These are phyloP conservation scores for Psilanteris sp. DNA, from an alignment of 1,140 invertebrate genomes.

Conservation along the genomic window DNA sequence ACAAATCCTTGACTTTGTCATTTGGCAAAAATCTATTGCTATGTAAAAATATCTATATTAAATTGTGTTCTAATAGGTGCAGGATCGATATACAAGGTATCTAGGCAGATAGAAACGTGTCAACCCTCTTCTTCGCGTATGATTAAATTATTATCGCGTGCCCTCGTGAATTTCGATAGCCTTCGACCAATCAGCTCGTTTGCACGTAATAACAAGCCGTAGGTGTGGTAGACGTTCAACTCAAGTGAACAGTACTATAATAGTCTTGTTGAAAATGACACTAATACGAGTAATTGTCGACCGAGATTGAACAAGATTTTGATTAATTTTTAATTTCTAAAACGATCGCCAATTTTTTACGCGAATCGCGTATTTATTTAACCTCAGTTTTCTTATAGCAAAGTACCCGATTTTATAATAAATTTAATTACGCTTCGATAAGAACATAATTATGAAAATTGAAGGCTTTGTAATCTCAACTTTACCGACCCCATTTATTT, in stretches of 20 bases:
- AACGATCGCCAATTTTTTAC: too few relatives aligned
- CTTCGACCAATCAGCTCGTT: conserved; percentile 64
- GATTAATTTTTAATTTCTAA: too few relatives aligned
- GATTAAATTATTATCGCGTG: conserved; percentile 66
- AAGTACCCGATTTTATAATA: not conserved
- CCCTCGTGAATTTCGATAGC: conserved; percentile 64
- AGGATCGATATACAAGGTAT: conserved; percentile 48
- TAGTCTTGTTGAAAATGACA: conserved; percentile 58
- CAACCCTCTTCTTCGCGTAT: conserved; percentile 61
- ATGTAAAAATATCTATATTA: conserved; percentile 35
- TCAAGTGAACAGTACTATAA: conserved; percentile 61
- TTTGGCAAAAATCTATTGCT: not conserved
- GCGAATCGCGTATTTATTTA: too few relatives aligned
- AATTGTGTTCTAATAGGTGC: conserved; percentile 52
- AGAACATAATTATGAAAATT: conserved; percentile 10
- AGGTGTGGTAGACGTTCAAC: conserved; percentile 58
- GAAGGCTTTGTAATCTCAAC: conserved; percentile 9
- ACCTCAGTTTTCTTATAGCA: not conserved
- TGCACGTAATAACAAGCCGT: conserved; percentile 56
- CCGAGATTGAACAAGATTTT: conserved; percentile 44
- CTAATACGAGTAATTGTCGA: conserved; percentile 52
- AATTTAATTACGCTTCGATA: conserved; percentile 7
- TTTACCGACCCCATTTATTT: conserved; percentile 2
- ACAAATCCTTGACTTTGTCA: conserved; percentile 1
- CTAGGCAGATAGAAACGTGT: conserved; percentile 56